A percentile compares a stretch with the other conserved stretches of the same genome.
Conservation (phyloP, 1,140 invertebrate genomes). For the Drosophila ercepeae region DNA sequence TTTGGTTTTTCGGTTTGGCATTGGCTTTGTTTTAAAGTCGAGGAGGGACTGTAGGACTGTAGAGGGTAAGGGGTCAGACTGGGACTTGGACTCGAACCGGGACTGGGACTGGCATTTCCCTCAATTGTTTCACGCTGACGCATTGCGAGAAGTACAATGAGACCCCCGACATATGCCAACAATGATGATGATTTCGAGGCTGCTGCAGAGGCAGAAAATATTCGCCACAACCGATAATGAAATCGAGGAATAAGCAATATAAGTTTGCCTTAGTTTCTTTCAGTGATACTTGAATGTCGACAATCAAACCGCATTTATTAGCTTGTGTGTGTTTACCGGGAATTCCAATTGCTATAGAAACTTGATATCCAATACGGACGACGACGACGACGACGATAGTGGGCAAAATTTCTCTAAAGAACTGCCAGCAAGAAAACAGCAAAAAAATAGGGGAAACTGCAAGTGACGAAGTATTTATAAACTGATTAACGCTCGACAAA, state of each 20-base stretch:
- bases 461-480: slow-evolving; percentile 80
- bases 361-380: slow-evolving; percentile 65
- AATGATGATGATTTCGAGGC: not conserved
- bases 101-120: slow-evolving; percentile 29
- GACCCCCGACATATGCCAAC: slow-evolving; percentile 4
- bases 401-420: slow-evolving; percentile 49
- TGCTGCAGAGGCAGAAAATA: not conserved
- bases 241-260: no score
- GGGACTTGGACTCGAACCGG: slow-evolving; percentile 1
- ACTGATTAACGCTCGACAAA: slow-evolving; percentile 77
- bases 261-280: not conserved
- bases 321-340: slow-evolving; percentile 57
- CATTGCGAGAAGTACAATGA: slow-evolving; percentile 47
- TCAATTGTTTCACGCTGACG: slow-evolving; percentile 71
- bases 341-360: slow-evolving; percentile 38
- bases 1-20: slow-evolving; percentile 1
- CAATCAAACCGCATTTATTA: slow-evolving; percentile 75
- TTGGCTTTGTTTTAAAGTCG: slow-evolving; percentile 9
- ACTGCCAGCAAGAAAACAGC: slow-evolving; percentile 20
- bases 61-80: not conserved
- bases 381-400: no score
- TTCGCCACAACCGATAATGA: no score
- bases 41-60: no score
- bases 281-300: slow-evolving; percentile 8
- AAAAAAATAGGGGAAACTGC: slow-evolving; percentile 48